Base-by-base conservation (phyloP, 2,888 invertebrate genomes). In the Tenthredo amoena region DNA sequence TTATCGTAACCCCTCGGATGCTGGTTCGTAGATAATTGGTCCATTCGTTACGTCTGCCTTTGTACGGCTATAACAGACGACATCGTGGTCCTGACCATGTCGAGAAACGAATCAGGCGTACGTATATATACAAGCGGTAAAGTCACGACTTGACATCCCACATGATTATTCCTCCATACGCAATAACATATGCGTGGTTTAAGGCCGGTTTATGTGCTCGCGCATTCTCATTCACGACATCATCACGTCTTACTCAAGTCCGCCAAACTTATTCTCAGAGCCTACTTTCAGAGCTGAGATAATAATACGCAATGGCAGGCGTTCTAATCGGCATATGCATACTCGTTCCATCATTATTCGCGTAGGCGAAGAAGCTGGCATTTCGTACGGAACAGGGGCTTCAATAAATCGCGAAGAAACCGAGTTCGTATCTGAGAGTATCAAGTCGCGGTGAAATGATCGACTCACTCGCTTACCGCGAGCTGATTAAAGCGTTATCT, bases 21-120 rank as follows among this genome's bases (percentile, higher is more conserved):
- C 71, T 71, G 34, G 10, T 1, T 55, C 7, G 18, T 18, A 71
- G 26, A 26, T 37, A 71, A 71, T 71, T 71, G 71, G 71, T 71
- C 71, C 71, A 71, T 71, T 71, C 37, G n/a, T 71, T n/a, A 71
- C 15, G 7, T 31, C 71, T 71, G 71, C 71, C 18, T 37, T 71
- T 71, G 37, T 37, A 34, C 18, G 2, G 31, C 15, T 12, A 9
- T 34, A 6, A n/a, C n/a, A 71, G 37, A 34, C 71, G 18, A 18
- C 1, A 12, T 62, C 10, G 10, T 37, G 5, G 37, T 26, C 9
- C n/a, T 26, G 26, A 26, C 62, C 26, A 26, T 12, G 26, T 26
- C 21, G 21, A 21, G 26, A 62, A 21, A 2, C 26, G 12, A n/a
- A 58, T 9, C 10, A 58, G 58, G 47, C 47, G 12, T 15, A 50